Conservation (phyloP, 2,888 invertebrate species). For the Alloscopus bannaensis region DNA sequence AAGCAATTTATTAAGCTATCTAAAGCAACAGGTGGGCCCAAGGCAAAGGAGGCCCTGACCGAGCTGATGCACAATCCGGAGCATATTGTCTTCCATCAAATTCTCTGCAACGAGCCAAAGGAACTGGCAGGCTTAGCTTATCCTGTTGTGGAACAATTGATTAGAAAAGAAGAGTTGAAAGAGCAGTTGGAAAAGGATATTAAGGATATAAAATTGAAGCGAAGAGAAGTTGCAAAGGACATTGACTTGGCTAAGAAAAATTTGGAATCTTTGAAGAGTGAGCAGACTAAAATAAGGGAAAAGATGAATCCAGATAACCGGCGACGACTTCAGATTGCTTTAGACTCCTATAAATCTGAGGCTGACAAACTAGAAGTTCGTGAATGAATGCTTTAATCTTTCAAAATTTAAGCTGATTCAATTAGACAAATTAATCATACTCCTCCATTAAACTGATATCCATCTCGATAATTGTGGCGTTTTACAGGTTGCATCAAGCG, state of each 20-base stretch:
- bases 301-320: conserved; percentile 26
- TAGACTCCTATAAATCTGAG: conserved; percentile 28
- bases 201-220: conserved; percentile 16
- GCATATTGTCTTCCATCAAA: conserved; percentile 28
- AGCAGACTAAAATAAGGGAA: not conserved
- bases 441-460: no score
- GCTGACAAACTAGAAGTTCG: conserved; percentile 39
- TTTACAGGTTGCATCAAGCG: not conserved
- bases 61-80: conserved; percentile 43
- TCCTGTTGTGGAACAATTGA: conserved; percentile 7
- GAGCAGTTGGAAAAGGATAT: conserved; percentile 25
- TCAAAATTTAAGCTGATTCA: no score
- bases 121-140: conserved; percentile 8
- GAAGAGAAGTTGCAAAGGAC: conserved; percentile 28
- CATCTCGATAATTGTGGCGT: no score
- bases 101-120: conserved; percentile 16
- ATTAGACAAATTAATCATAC: no score
- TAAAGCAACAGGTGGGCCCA: not conserved
- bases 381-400: not conserved
- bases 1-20: conserved; percentile 25
- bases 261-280: conserved; percentile 8
- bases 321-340: conserved; percentile 21
- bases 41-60: conserved; percentile 16
- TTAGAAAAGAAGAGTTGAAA: conserved; percentile 13
- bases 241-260: conserved; percentile 25